Evolutionary conservation across 2,888 invertebrate species (phyloP), one percentile per base, ranked within the genome.

Genomic region (Homarus gammarus): DNA sequence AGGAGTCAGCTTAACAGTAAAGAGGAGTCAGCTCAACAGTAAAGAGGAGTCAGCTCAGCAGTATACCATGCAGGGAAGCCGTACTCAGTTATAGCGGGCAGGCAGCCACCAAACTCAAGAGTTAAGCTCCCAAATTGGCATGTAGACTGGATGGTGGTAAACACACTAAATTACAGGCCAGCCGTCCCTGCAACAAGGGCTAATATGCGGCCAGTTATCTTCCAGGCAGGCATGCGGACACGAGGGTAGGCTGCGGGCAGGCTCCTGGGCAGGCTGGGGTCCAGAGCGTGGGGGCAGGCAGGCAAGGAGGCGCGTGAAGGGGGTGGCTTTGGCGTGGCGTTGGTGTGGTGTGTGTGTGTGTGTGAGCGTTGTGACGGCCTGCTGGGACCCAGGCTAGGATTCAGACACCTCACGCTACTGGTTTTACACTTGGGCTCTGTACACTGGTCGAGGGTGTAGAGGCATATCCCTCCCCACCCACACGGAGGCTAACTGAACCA

Each of bases 371-470:
- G 75, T 75, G 75, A 84, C 75, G 84, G 73, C 51, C 49, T 22
- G 33, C 36, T 31, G 36, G 72, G 61, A 27, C 72, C 77, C 84
- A 77, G 61, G 75, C 77, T 49, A 27, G 79, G 78, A 70, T 40
- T 70, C 84, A 68, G 79, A 84, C 88, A 84, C 88, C 88, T 89
- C 79, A 77, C 78, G 88, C 88, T 89, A 89, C 88, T 89, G 88
- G 88, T 89, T 84, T 89, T 89, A 89, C 88, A 89, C 88, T 89
- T 84, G 72, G 49, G 78, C 70, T 73, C 84, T 77, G 49, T 36
- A 56, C 56, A 36, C 31, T 40, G 38, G 22, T 12, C 38, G 31
- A 31, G 40, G 72, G 44, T n/a, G 15, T 40, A 78, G 56, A 31
- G 88, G 78, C 88, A 36, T 61, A 89, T 72, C 84, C 68, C 88